These are phyloP conservation scores for Ciconia nigra DNA, from an alignment of 2,797 vertebrate species.

Conservation along the genomic window DNA sequence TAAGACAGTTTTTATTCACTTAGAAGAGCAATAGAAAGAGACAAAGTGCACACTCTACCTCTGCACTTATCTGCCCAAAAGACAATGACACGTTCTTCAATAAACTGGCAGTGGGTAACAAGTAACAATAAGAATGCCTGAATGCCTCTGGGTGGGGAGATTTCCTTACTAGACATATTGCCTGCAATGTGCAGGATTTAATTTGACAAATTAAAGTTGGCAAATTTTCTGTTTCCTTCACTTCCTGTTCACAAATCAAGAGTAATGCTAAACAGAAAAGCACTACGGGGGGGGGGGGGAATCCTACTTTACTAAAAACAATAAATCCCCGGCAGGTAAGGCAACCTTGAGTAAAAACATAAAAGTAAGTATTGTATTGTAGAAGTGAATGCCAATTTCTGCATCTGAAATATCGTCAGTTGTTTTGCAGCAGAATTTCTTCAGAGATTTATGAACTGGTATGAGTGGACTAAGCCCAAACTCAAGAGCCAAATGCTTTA, in stretches of 20 bases:
- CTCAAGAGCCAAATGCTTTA: not conserved
- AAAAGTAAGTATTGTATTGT: not conserved
- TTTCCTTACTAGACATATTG: not conserved
- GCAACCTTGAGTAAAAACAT: not conserved
- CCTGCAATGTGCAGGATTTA: not conserved
- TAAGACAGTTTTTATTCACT: not conserved
- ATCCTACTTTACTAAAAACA: not conserved
- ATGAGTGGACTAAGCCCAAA: not conserved
- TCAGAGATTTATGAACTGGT: not conserved
- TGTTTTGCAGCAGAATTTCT: not conserved
- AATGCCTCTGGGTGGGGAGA: conserved; percentile 17
- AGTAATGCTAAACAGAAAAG: not conserved
- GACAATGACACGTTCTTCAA: conserved; percentile 12
- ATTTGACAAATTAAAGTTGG: not conserved
- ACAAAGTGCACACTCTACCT: not conserved
- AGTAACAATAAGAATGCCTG: not conserved
- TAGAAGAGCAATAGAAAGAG: not conserved
- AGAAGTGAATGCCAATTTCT: not conserved
- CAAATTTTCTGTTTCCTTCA: conserved; percentile 18
- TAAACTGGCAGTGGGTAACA: conserved; percentile 20
- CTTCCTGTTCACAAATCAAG: not conserved
- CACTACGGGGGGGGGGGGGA: not conserved
- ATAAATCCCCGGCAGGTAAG: not conserved
- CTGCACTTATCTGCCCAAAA: not conserved
- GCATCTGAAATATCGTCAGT: not conserved